These are phyloP conservation scores for Mormyrus hasselquistii DNA, from an alignment of 2,797 vertebrate genomes.

Conservation along the genomic window DNA sequence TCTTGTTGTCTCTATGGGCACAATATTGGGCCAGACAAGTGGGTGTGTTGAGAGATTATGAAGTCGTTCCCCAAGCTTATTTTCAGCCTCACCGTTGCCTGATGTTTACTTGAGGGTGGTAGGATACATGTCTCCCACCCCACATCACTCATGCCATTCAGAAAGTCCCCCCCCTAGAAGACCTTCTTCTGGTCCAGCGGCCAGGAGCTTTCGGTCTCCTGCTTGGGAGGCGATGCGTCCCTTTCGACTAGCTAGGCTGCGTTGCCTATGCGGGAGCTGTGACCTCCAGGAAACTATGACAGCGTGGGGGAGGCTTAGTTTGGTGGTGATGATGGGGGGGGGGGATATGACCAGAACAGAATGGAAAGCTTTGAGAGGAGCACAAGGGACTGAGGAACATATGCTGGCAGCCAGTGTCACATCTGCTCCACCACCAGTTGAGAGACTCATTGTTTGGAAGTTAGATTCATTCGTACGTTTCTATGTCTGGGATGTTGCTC, in stretches of 20 bases:
- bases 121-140: not conserved
- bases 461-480: constrained; percentile 16
- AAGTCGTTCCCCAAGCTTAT: not conserved
- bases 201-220: not conserved
- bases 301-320: not conserved
- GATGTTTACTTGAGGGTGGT: not conserved
- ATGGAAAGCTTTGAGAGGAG: constrained; percentile 23
- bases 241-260: not conserved
- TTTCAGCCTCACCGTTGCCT: not conserved
- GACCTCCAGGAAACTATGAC: constrained; percentile 33
- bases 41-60: not conserved
- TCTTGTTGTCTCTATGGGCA: not conserved
- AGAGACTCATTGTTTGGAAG: constrained; percentile 24
- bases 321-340: not conserved
- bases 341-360: not conserved
- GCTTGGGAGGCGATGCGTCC: not conserved
- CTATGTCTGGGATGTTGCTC: not conserved
- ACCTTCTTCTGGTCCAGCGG: not conserved
- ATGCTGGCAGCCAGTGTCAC: constrained; percentile 20
- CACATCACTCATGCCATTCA: not conserved
- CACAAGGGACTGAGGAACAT: constrained; percentile 22
- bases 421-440: constrained; percentile 25
- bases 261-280: constrained; percentile 33
- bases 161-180: constrained; percentile 13
- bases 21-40: constrained; percentile 8